phyloP scores from a whole-genome alignment of 2,888 invertebrate genomes.

The Lithosia quadra region DNA sequence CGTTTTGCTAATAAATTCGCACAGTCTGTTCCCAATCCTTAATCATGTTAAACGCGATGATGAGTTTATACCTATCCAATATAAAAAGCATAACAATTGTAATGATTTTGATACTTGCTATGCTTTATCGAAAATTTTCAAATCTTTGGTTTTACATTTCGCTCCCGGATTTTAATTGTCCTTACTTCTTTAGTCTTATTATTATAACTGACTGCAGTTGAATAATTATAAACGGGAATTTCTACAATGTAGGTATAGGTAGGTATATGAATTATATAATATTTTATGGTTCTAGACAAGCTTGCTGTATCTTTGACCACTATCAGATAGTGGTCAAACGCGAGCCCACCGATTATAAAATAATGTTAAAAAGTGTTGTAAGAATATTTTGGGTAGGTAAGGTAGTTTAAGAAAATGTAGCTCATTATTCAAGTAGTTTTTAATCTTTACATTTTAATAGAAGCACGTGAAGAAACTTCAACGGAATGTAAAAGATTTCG shows the following conservation, averaged over 20 bases:
- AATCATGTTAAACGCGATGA: constrained; percentile 28
- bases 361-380: too few relatives aligned
- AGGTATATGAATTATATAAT: too few relatives aligned
- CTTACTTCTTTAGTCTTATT: too few relatives aligned
- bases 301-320: too few relatives aligned
- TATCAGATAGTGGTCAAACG: too few relatives aligned
- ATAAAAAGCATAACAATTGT: neutral
- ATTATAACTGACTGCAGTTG: too few relatives aligned
- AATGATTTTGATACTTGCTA: neutral
- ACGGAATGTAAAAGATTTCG: neutral
- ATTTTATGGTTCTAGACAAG: too few relatives aligned
- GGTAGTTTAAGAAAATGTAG: neutral
- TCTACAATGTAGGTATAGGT: too few relatives aligned
- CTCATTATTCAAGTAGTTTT: neutral
- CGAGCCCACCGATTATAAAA: too few relatives aligned
- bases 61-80: constrained; percentile 15
- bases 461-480: neutral
- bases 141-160: too few relatives aligned
- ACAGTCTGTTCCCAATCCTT: constrained; percentile 62
- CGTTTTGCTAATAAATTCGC: constrained; percentile 67
- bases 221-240: too few relatives aligned
- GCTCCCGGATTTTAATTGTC: too few relatives aligned
- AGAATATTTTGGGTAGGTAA: neutral
- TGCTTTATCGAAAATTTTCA: neutral
- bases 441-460: neutral